Evolutionary conservation across 2,797 vertebrate genomes (phyloP), one percentile per base, ranked within the genome.

Genomic region (Lindbergichthys nudifrons): DNA sequence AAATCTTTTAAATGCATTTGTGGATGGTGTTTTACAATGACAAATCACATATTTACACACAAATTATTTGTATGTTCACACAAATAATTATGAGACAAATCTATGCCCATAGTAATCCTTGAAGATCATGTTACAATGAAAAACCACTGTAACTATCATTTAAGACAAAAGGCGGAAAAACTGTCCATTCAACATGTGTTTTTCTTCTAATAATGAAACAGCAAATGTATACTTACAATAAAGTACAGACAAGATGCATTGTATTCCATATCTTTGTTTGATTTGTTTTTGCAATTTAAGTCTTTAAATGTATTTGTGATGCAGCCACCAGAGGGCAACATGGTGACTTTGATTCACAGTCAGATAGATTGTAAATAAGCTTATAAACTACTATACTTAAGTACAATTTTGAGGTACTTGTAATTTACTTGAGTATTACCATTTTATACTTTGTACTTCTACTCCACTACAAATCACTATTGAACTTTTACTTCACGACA

Each of bases 241-340:
- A 21, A 32, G 42, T 51, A n/a, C 4, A 23, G 2, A 0, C 62
- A 3, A 36, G 32, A 36, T 36, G 30, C 18, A 52, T 32, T 13
- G 9, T n/a, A 3, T 13, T 51, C 42, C 19, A 14, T 41, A 41
- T 59, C 2, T 23, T 41, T n/a, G 1, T 13, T 26, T 5, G 21
- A 5, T 11, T 19, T 42, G 7, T 43, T 68, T 56, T 45, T 43
- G 21, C 16, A 7, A 6, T n/a, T 54, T n/a, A 32, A 53, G 62
- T 18, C 26, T 45, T 45, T 46, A 46, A 5, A 1, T 10, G 46
- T n/a, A 5, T 42, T 10, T 45, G 51, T 43, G n/a, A 32, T 39
- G 54, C 19, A 39, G 39, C 48, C 63, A 53, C 12, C n/a, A 53
- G 72, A 46, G 54, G 54, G 39, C 64, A 46, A 26, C 41, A 26